Conservation (phyloP, 2,797 vertebrate species). For the Oreochromis mossambicus region DNA sequence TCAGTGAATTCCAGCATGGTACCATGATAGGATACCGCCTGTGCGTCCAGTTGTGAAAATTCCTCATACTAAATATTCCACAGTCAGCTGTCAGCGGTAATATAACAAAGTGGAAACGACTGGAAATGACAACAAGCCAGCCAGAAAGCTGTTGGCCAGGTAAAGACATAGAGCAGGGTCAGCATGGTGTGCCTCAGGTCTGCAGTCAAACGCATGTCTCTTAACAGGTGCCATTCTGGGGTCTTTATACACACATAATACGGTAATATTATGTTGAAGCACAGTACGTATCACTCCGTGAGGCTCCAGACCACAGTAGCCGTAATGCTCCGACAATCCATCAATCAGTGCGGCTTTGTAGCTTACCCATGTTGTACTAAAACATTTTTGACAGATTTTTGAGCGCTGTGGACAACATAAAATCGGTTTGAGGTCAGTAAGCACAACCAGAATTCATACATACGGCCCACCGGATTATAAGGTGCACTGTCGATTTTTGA, state of each 20-base stretch:
- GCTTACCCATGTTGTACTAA: background rate
- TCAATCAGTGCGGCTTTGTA: fast-evolving
- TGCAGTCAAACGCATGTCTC: background rate
- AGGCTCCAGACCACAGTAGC: background rate
- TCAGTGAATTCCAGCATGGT: background rate
- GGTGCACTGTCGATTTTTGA: background rate
- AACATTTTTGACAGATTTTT: background rate
- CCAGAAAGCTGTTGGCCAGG: background rate
- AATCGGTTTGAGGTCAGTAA: background rate
- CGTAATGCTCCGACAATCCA: background rate
- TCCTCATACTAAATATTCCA: background rate
- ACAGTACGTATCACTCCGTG: background rate
- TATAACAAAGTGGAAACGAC: background rate
- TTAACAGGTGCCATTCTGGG: background rate
- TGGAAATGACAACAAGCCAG: background rate
- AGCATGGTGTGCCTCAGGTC: background rate
- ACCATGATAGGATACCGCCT: background rate
- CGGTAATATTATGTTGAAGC: background rate
- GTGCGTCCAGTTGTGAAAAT: background rate
- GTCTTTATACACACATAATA: background rate
- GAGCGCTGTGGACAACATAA: background rate
- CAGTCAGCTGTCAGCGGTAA: background rate
- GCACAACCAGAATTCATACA: background rate
- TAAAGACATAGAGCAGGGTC: background rate
- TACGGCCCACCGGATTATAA: background rate